Base-by-base conservation (phyloP, 2,888 invertebrate species). In the Loripinus fragilis region DNA sequence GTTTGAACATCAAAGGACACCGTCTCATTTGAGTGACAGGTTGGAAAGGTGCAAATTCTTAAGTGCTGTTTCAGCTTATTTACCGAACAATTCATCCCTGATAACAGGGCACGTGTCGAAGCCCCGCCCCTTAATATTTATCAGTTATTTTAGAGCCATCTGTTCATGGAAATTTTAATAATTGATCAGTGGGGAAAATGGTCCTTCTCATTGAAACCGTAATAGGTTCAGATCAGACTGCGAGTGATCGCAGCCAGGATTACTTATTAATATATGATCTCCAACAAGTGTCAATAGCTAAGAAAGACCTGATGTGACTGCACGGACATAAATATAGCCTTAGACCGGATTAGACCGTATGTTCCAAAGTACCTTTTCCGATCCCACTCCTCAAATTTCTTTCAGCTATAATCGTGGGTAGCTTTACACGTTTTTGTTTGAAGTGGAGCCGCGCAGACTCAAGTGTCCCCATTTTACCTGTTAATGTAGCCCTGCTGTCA, bases 41-140 rank as follows among this genome's bases (percentile, higher is more conserved):
- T 33, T 28, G 60, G 60, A 60, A 60, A 60, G 60, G 60, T 60
- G 60, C 60, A 60, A 60, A 60, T n/a, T 60, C 23, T 60, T 33
- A 60, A 60, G 60, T 60, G 60, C 60, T 15, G 60, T 60, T 33
- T 60, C 60, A 60, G 60, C 60, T 5, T 60, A 60, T 33, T 60
- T 60, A 60, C 60, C 30, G 12, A 33, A 8, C 60, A 60, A 60
- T 60, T 60, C 28, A 33, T 17, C 28, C 33, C 33, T 60, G 60
- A 60, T 60, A 60, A 60, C 60, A 60, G 42, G 69, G 71, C 81
- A 65, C 78, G 78, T 78, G 78, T 65, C 77, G 30, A 12, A 45
- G 52, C 81, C 72, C 78, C 81, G 55, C 81, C 77, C 75, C 17
- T 33, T 69, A 65, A 64, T 50, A 69, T 50, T 42, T 66, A 72